Percentiles rank a stretch among this genome's conserved stretches.
phyloP scores from a whole-genome alignment of 1,140 invertebrate species.

The Oryzaephilus surinamensis region DNA sequence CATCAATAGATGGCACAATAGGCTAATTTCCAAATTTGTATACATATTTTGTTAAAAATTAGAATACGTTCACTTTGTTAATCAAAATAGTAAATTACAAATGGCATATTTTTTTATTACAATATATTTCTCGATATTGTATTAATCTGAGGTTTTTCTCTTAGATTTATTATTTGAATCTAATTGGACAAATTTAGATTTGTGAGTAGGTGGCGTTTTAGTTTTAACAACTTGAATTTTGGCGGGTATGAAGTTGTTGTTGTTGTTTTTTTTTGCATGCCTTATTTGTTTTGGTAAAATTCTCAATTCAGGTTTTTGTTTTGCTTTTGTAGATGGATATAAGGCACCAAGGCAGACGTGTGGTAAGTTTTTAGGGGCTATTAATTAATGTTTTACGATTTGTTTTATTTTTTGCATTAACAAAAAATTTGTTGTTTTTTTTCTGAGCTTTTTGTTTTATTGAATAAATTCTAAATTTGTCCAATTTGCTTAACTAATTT shows the following conservation, averaged over 20 bases:
- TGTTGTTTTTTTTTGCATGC: too few relatives aligned
- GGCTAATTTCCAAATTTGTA: too few relatives aligned
- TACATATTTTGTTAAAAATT: too few relatives aligned
- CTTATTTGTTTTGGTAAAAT: neutral
- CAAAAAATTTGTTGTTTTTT: neutral
- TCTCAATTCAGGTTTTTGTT: constrained; percentile 22
- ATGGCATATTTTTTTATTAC: too few relatives aligned
- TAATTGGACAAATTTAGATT: neutral
- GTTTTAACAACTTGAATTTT: neutral
- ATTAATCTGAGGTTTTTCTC: too few relatives aligned
- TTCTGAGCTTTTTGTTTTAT: neutral
- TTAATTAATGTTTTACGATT: constrained; percentile 14
- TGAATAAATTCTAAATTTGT: neutral
- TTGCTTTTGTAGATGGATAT: constrained; percentile 41
- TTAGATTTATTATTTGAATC: neutral
- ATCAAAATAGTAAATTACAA: too few relatives aligned
- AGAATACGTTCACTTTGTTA: too few relatives aligned
- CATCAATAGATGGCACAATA: too few relatives aligned
- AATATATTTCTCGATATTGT: too few relatives aligned
- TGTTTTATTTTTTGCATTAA: neutral
- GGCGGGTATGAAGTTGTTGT: too few relatives aligned
- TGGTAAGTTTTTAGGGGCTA: constrained; percentile 33
- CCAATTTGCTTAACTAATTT: neutral
- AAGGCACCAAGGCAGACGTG: constrained; percentile 38
- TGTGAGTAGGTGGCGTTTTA: neutral